A percentile compares a stretch with the other conserved stretches of the same genome.
Conservation (phyloP, 2,113 vertebrate species). For the Sialia sialis region DNA sequence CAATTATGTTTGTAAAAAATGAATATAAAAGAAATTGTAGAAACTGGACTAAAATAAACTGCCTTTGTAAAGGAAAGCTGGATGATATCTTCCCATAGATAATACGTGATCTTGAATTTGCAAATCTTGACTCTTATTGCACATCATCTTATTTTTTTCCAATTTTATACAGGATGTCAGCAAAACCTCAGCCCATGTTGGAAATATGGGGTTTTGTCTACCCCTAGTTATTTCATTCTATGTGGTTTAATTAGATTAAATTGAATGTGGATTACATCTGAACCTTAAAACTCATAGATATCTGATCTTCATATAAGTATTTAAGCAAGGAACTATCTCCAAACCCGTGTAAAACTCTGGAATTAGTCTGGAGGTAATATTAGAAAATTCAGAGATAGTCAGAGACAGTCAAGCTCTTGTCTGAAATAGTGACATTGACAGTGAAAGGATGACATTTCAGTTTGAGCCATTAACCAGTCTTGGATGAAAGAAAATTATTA, state of each 20-base stretch:
- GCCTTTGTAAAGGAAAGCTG: background rate
- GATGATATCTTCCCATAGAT: background rate
- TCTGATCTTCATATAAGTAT: background rate
- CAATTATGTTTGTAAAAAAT: background rate
- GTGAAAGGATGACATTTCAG: background rate
- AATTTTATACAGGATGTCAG: background rate
- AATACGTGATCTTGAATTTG: background rate
- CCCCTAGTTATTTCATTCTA: background rate
- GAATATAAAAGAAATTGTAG: background rate
- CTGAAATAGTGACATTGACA: background rate
- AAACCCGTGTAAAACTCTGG: background rate
- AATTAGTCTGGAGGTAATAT: background rate
- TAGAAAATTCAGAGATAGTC: background rate
- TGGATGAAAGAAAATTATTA: background rate
- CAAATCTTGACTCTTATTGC: background rate
- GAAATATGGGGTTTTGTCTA: background rate
- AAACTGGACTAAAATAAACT: background rate
- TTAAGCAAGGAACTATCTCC: background rate
- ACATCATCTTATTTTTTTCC: background rate
- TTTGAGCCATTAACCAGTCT: background rate
- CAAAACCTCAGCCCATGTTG: background rate
- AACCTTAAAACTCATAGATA: background rate
- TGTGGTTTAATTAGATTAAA: background rate
- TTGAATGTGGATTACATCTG: background rate
- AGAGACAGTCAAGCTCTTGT: background rate